phyloP scores from a whole-genome alignment of 2,113 vertebrate genomes.

The Grammomys dolichurus region DNA sequence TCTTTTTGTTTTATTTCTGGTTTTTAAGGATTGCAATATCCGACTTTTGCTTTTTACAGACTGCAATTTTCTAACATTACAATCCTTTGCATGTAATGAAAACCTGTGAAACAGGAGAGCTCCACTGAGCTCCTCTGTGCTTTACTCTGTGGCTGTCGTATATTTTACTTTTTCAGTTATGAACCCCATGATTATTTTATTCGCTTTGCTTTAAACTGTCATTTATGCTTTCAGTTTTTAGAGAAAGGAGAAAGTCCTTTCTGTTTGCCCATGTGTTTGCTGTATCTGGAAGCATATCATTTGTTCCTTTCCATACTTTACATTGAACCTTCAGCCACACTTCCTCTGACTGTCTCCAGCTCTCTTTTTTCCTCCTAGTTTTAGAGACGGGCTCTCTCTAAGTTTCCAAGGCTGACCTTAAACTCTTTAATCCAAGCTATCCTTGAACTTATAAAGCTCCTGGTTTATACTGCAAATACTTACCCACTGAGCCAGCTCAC shows the following conservation, averaged over 20 bases:
- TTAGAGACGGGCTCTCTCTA: background rate
- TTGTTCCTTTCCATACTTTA: background rate
- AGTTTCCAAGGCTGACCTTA: background rate
- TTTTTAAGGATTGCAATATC: background rate
- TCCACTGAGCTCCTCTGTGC: background rate
- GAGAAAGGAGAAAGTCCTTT: background rate
- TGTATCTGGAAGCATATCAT: background rate
- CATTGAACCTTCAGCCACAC: background rate
- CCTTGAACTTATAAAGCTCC: background rate
- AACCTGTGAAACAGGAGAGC: background rate
- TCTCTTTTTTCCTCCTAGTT: background rate
- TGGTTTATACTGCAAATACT: too few relatives aligned
- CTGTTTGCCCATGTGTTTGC: background rate
- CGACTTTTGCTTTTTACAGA: constrained; percentile 14
- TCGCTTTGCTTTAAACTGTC: constrained; percentile 24
- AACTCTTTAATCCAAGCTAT: background rate
- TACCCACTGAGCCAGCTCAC: too few relatives aligned
- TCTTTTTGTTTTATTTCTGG: constrained; percentile 6
- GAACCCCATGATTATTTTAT: background rate
- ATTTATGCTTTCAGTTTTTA: background rate
- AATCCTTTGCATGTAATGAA: background rate
- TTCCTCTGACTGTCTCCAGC: too few relatives aligned
- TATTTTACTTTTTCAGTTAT: constrained; percentile 14
- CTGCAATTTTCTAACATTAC: background rate
- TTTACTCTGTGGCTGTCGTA: background rate